Percentiles rank a stretch among this genome's conserved stretches.
These are phyloP conservation scores for Oreochromis aureus DNA, from an alignment of 2,113 vertebrate genomes.

Conservation along the genomic window DNA sequence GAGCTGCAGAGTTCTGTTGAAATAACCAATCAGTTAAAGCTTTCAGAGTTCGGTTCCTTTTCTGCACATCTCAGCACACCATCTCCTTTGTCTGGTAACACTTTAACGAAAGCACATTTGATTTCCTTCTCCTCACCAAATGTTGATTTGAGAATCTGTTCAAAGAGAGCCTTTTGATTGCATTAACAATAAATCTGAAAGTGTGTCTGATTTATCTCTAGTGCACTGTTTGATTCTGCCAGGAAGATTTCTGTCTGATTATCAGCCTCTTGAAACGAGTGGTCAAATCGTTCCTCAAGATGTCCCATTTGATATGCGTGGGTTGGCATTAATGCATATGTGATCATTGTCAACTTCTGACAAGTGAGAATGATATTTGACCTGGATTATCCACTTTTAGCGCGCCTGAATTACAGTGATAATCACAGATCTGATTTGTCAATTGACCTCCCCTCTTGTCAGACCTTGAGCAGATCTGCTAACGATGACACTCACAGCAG, in stretches of 20 bases:
- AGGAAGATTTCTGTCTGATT: constrained; percentile 19
- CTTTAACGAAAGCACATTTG: constrained; percentile 20
- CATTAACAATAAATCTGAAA: constrained; percentile 47
- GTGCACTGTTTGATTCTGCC: constrained; percentile 13
- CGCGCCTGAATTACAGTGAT: background rate
- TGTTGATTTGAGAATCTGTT: constrained; percentile 50
- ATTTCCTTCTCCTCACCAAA: constrained; percentile 33
- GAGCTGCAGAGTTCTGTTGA: constrained; percentile 33
- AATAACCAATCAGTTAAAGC: constrained; percentile 48
- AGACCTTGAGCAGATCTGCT: background rate
- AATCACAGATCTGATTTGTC: constrained; percentile 32
- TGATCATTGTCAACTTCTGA: constrained; percentile 15
- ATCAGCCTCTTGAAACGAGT: constrained; percentile 41
- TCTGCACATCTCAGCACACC: constrained; percentile 45
- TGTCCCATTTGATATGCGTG: constrained; percentile 24
- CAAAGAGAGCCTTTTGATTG: constrained; percentile 51
- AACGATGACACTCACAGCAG: background rate
- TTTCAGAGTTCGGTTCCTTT: constrained; percentile 12
- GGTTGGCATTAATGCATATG: constrained; percentile 29
- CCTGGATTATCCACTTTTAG: constrained; percentile 32
- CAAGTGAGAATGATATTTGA: constrained; percentile 30
- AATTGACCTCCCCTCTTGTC: constrained; percentile 27
- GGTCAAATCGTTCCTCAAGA: constrained; percentile 12
- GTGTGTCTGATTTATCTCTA: constrained; percentile 38
- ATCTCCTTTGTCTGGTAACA: constrained; percentile 14